Conservation (phyloP, 2,888 invertebrate genomes). For the Odontocolon sp. region DNA sequence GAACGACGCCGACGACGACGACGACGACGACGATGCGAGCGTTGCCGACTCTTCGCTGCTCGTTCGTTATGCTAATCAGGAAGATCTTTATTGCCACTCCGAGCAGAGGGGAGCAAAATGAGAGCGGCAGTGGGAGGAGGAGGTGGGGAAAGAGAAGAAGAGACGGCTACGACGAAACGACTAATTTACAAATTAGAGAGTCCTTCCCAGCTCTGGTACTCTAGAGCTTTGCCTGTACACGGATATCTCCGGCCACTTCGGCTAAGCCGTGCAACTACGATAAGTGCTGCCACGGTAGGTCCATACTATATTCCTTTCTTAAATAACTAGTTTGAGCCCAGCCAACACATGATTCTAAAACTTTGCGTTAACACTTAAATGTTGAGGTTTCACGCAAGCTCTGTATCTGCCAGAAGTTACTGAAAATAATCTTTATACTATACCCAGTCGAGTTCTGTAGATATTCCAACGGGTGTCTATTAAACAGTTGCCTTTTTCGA, state of each 20-base stretch:
- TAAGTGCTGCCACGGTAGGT: conserved; percentile 16
- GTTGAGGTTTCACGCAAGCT: conserved; percentile 19
- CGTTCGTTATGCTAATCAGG: conserved; percentile 52
- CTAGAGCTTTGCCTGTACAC: conserved; percentile 24
- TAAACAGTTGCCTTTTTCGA: conserved; percentile 7
- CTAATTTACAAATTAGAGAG: conserved; percentile 53
- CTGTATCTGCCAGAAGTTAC: background rate
- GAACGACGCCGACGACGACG: too few relatives aligned
- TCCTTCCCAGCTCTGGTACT: conserved; percentile 8
- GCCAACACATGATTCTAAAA: conserved; percentile 27
- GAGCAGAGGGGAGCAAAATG: background rate
- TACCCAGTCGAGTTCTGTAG: background rate
- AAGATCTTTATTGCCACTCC: conserved; percentile 54
- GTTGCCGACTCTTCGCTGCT: conserved; percentile 43
- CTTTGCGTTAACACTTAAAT: conserved; percentile 4
- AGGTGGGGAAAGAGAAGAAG: background rate
- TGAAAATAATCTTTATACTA: too few relatives aligned
- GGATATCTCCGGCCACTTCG: conserved; percentile 11
- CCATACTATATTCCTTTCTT: background rate
- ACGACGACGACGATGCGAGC: conserved; percentile 18
- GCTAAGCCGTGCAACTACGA: background rate
- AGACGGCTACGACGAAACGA: conserved; percentile 25
- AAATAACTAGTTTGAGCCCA: conserved; percentile 16
- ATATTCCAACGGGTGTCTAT: too few relatives aligned
- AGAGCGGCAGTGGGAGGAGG: background rate